phyloP scores from a whole-genome alignment of 2,113 vertebrate genomes.

The Glareola pratincola region DNA sequence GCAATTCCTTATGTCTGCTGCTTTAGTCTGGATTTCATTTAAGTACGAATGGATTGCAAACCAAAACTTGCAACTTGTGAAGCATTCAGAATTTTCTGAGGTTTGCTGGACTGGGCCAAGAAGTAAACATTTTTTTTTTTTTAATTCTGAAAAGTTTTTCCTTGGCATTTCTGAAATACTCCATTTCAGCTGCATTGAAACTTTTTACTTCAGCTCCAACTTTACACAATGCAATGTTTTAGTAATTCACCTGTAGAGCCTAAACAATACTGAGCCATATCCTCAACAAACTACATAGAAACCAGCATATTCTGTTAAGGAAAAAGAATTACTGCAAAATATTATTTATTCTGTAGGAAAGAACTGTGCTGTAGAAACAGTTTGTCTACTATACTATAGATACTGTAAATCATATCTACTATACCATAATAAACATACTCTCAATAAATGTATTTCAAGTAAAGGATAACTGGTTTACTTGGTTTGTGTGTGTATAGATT shows the following conservation, averaged over 20 bases:
- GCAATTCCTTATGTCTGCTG: neutral
- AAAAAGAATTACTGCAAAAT: neutral
- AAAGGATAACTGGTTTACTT: neutral
- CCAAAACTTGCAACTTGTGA: neutral
- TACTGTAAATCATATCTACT: neutral
- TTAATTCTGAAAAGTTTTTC: neutral
- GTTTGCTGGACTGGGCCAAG: neutral
- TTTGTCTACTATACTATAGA: neutral
- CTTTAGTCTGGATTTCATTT: neutral
- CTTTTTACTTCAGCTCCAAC: neutral
- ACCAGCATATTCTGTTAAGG: neutral
- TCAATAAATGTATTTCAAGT: neutral
- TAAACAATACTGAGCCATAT: neutral
- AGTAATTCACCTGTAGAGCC: rapidly evolving
- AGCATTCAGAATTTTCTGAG: neutral
- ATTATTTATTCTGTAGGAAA: neutral
- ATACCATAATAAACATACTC: neutral
- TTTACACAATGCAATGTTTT: neutral
- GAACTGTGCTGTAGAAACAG: neutral
- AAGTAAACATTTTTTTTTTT: neutral
- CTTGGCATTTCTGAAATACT: neutral
- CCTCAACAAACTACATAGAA: neutral
- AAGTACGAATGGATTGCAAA: neutral
- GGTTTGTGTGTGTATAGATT: neutral
- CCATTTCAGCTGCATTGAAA: neutral